Percentiles rank a stretch among this genome's conserved stretches.
Evolutionary conservation across 2,797 vertebrate species (phyloP).

Genomic region (Thripadectes ignobilis): DNA sequence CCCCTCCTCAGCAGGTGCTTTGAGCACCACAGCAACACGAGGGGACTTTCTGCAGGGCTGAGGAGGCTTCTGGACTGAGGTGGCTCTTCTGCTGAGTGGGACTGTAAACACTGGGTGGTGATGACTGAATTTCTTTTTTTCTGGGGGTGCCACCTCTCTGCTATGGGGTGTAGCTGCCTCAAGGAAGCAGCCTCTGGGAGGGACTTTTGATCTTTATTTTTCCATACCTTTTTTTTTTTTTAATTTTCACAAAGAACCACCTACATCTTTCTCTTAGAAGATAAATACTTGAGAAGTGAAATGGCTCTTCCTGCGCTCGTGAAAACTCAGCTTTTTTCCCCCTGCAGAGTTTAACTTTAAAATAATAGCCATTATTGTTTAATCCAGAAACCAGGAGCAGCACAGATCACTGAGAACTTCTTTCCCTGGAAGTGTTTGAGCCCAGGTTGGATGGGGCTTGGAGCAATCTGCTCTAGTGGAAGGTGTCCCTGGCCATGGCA

Average conservation of each 20-base stretch:
- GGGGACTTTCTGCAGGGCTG: not conserved
- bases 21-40: not conserved
- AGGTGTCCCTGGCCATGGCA: not conserved
- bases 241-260: conserved; percentile 36
- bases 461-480: not conserved
- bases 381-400: conserved; percentile 32
- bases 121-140: not conserved
- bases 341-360: conserved; percentile 28
- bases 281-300: conserved; percentile 57
- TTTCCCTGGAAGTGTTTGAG: not conserved
- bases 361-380: conserved; percentile 18
- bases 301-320: conserved; percentile 60
- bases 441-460: not conserved
- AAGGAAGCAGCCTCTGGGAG: not conserved
- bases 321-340: conserved; percentile 38
- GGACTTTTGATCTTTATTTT: conserved; percentile 44
- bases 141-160: not conserved
- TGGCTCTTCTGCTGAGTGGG: not conserved
- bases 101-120: not conserved
- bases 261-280: conserved; percentile 66
- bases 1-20: not conserved
- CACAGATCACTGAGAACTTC: not conserved
- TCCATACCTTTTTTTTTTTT: conserved; percentile 18
- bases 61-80: not conserved
- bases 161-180: not conserved